These are phyloP conservation scores for Hypsibius dujardini DNA, from an alignment of 1,140 invertebrate species.

Conservation along the genomic window DNA sequence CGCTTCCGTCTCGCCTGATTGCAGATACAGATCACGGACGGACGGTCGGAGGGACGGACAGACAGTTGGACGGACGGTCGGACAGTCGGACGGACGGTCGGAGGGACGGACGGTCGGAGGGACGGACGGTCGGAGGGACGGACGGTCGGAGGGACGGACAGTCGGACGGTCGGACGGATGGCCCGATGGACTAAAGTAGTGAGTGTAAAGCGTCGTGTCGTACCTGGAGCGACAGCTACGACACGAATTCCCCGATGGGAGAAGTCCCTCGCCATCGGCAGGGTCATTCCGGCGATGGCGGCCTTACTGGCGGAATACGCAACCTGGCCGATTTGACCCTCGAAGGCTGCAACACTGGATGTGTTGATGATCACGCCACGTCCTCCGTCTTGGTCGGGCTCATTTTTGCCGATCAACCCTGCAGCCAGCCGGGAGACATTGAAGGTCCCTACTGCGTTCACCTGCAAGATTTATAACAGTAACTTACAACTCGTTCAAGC, in stretches of 20 bases:
- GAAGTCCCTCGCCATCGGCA: conserved; percentile 39
- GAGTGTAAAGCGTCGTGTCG: conserved; percentile 13
- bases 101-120: too few species aligned
- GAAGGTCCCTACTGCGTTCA: conserved; percentile 38
- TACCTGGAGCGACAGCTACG: conserved; percentile 40
- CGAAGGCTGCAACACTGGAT: conserved; percentile 39
- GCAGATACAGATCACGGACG: too few species aligned
- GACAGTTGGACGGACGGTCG: too few species aligned
- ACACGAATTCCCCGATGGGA: conserved; percentile 37
- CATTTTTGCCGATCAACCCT: conserved; percentile 34
- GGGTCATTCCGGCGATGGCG: conserved; percentile 39
- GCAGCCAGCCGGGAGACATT: conserved; percentile 36
- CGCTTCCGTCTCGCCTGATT: not conserved
- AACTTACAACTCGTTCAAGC: too few species aligned
- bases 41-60: too few species aligned
- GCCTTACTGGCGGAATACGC: conserved; percentile 41
- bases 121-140: too few species aligned
- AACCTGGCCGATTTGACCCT: conserved; percentile 39
- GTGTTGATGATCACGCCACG: conserved; percentile 41
- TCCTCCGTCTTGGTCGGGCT: conserved; percentile 30
- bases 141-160: too few species aligned
- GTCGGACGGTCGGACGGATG: not conserved
- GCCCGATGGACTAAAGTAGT: conserved; percentile 17
- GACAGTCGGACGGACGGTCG: too few species aligned
- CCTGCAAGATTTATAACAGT: conserved; percentile 25